phyloP scores from a whole-genome alignment of 2,888 invertebrate species.

The Acleris cristana region DNA sequence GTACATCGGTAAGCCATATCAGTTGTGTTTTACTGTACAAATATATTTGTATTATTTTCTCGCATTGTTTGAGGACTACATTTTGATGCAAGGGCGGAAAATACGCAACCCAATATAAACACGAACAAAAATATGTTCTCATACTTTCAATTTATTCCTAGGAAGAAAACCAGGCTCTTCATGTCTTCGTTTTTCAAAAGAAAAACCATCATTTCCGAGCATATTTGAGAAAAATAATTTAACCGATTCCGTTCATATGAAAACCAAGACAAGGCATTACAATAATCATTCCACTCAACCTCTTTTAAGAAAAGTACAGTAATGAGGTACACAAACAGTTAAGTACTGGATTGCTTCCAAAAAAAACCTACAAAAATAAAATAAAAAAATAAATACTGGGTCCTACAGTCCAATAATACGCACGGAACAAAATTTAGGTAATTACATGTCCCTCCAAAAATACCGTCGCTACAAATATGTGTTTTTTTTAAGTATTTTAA shows the following conservation, averaged over 20 bases:
- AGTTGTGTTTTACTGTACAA: too few relatives aligned
- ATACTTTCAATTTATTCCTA: too few relatives aligned
- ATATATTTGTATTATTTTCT: too few relatives aligned
- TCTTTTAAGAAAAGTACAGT: conserved; percentile 16
- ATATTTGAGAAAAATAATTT: too few relatives aligned
- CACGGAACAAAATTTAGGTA: conserved; percentile 60
- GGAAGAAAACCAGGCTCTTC: too few relatives aligned
- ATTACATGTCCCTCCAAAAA: conserved; percentile 72
- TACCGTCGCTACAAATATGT: conserved; percentile 65
- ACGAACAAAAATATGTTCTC: too few relatives aligned
- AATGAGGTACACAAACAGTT: conserved; percentile 31
- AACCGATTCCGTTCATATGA: background rate
- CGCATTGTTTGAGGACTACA: too few relatives aligned
- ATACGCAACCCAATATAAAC: too few relatives aligned
- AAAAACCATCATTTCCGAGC: too few relatives aligned
- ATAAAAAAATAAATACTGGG: conserved; percentile 68
- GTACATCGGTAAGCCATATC: too few relatives aligned
- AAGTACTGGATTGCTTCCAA: conserved; percentile 30
- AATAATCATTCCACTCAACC: background rate
- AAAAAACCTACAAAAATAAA: conserved; percentile 41
- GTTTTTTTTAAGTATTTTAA: conserved; percentile 32
- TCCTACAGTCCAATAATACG: conserved; percentile 66
- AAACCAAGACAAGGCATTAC: background rate
- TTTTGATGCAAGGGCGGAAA: too few relatives aligned
- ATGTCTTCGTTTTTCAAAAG: too few relatives aligned